A percentile compares a stretch with the other conserved stretches of the same genome.
phyloP scores from a whole-genome alignment of 2,888 invertebrate genomes.

The Polydrusus cervinus region DNA sequence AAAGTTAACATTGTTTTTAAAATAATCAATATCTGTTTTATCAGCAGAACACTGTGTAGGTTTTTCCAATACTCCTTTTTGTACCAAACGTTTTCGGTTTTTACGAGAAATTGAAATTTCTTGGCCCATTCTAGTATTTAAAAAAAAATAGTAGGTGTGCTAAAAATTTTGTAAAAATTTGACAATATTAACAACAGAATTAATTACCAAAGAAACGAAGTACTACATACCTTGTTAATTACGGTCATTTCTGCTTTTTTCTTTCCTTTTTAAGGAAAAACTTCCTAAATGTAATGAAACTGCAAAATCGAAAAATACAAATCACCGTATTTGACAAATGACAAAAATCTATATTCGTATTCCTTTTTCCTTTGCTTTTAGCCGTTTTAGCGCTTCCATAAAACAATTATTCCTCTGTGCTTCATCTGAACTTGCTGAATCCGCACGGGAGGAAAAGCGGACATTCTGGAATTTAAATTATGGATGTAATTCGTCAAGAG shows the following conservation, averaged over 20 bases:
- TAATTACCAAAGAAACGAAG: conserved; percentile 43
- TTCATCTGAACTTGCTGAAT: too few species aligned
- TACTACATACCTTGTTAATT: conserved; percentile 60
- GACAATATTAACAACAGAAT: conserved; percentile 47
- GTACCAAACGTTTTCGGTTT: conserved; percentile 45
- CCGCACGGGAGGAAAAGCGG: too few species aligned
- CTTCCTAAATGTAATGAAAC: conserved; percentile 23
- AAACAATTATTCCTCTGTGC: too few species aligned
- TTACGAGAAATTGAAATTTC: conserved; percentile 53
- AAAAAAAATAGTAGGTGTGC: conserved; percentile 44
- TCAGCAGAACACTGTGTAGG: conserved; percentile 8
- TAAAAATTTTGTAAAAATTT: conserved; percentile 42
- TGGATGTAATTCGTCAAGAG: too few species aligned
- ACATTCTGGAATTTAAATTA: too few species aligned
- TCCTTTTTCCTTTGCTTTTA: too few species aligned
- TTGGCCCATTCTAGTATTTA: conserved; percentile 56
- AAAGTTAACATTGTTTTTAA: conserved; percentile 37
- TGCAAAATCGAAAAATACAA: conserved; percentile 46
- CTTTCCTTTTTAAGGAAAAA: conserved; percentile 16
- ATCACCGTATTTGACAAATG: conserved; percentile 55
- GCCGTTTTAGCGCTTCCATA: too few species aligned
- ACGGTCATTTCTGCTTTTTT: conserved; percentile 57
- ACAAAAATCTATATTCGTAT: not conserved
- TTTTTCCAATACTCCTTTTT: conserved; percentile 28
- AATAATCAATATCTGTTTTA: conserved; percentile 39